These are phyloP conservation scores for Eupithecia exiguata DNA, from an alignment of 2,888 invertebrate species.

Conservation along the genomic window DNA sequence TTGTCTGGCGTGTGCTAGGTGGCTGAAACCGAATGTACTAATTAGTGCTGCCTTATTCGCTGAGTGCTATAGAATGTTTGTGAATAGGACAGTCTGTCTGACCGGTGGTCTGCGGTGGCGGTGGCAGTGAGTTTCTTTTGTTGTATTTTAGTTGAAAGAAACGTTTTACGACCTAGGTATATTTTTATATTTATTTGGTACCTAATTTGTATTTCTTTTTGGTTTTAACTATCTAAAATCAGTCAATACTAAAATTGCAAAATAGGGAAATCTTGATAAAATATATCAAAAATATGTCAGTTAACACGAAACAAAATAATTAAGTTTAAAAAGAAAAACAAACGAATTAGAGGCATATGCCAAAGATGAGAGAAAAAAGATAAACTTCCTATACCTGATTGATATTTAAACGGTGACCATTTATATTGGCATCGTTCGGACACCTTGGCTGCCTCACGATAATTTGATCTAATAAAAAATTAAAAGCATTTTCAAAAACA, in stretches of 20 bases:
- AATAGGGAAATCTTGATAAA: no score
- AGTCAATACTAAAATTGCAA: no score
- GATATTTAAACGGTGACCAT: conserved; percentile 77
- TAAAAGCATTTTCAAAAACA: conserved; percentile 81
- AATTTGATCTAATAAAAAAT: conserved; percentile 81
- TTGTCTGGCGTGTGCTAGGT: conserved; percentile 57
- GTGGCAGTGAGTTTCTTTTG: conserved; percentile 4
- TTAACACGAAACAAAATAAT: conserved; percentile 25
- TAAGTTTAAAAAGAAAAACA: neutral
- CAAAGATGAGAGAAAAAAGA: conserved; percentile 35
- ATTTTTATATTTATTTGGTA: neutral
- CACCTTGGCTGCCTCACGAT: conserved; percentile 68
- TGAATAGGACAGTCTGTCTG: conserved; percentile 49
- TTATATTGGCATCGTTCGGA: conserved; percentile 66
- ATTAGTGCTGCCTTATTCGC: conserved; percentile 75
- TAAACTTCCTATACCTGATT: conserved; percentile 61
- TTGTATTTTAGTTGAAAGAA: conserved; percentile 11
- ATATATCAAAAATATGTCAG: neutral
- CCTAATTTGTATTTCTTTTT: neutral
- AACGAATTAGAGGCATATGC: conserved; percentile 42
- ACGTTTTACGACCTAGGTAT: neutral
- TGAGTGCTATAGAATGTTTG: conserved; percentile 63
- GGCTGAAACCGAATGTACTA: conserved; percentile 70
- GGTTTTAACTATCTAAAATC: no score
- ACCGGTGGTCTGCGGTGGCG: conserved; percentile 51